Evolutionary conservation across 2,797 vertebrate genomes (phyloP).

Genomic region (Denticeps clupeoides): DNA sequence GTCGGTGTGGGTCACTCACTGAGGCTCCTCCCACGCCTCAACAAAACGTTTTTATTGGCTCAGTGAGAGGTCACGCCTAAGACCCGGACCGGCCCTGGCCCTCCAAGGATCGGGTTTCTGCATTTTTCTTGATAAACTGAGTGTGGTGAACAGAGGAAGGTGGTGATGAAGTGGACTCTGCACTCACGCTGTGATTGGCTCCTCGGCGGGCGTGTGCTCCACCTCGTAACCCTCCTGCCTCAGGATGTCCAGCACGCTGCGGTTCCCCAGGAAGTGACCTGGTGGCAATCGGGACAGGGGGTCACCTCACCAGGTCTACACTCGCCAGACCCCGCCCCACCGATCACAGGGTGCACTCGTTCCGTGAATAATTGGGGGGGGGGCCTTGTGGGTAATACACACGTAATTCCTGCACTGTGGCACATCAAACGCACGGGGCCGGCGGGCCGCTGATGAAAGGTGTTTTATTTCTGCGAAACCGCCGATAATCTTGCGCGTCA

Average conservation of each 20-base stretch:
- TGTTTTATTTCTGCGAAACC: conserved; percentile 36
- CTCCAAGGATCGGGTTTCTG: no score
- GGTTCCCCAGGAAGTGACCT: conserved; percentile 98
- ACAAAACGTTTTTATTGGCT: no score
- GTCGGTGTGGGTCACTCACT: no score
- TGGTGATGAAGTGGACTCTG: not conserved
- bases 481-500: conserved; percentile 47
- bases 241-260: conserved; percentile 91
- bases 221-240: conserved; percentile 87
- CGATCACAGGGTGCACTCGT: conserved; percentile 19
- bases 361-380: conserved; percentile 2
- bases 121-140: no score
- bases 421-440: conserved; percentile 52
- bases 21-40: no score
- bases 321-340: not conserved
- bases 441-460: conserved; percentile 47
- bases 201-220: conserved; percentile 74
- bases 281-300: conserved; percentile 37
- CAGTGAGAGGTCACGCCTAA: no score
- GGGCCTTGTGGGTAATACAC: no score
- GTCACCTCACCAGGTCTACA: not conserved
- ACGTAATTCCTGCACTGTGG: conserved; percentile 35
- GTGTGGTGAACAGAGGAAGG: not conserved
- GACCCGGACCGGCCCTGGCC: no score
- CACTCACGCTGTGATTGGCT: conserved; percentile 73